phyloP scores from a whole-genome alignment of 2,888 invertebrate species.

The Acanthoscelides obtectus region DNA sequence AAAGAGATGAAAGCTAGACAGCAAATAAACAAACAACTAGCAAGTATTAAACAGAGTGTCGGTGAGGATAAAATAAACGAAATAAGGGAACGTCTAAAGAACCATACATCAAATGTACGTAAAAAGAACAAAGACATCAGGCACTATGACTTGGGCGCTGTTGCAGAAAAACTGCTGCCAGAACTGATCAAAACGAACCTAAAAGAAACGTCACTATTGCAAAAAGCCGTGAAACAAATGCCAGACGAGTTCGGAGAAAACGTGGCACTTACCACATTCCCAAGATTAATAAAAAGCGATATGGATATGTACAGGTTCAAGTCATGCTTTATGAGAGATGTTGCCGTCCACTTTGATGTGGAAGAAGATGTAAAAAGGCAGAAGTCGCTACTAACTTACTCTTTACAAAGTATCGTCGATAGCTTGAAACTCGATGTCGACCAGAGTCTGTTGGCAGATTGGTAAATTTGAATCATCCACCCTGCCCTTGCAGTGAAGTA shows the following conservation, averaged over 20 bases:
- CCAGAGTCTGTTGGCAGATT: constrained; percentile 10
- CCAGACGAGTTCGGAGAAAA: not conserved
- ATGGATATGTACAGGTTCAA: constrained; percentile 19
- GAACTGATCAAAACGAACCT: constrained; percentile 11
- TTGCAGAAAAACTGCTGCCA: constrained; percentile 17
- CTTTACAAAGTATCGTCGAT: constrained; percentile 13
- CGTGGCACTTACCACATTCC: constrained; percentile 18
- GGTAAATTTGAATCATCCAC: constrained; percentile 12
- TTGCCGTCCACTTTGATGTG: constrained; percentile 21
- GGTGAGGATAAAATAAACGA: not conserved
- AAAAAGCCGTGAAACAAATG: constrained; percentile 9
- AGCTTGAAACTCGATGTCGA: constrained; percentile 9
- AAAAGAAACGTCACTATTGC: constrained; percentile 9
- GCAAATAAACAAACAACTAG: constrained; percentile 21
- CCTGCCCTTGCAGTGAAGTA: not conserved
- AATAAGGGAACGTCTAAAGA: not conserved
- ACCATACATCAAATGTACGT: not conserved
- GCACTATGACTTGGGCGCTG: constrained; percentile 17
- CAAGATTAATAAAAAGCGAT: constrained; percentile 22
- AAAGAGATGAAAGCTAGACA: constrained; percentile 26
- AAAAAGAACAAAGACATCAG: not conserved
- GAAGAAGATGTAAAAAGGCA: constrained; percentile 16
- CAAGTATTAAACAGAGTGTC: constrained; percentile 14
- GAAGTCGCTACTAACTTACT: constrained; percentile 21
- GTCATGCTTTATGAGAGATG: constrained; percentile 25